Base-by-base conservation (phyloP, 2,888 invertebrate genomes). In the Hololepta plana region DNA sequence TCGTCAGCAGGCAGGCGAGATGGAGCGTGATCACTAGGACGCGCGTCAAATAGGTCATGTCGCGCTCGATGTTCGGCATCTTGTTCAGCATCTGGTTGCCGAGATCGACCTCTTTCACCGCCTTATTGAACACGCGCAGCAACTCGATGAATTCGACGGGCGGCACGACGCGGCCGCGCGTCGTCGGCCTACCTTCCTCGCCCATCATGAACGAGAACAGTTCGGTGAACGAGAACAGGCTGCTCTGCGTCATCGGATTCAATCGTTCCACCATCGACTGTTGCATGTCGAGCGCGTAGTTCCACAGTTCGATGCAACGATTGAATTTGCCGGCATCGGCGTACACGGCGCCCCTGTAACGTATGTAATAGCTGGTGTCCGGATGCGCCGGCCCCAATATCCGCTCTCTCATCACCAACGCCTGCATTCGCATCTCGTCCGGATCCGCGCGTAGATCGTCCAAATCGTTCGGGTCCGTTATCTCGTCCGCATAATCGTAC, bases 351-450 rank as follows among this genome's bases (percentile, higher is more conserved):
- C 48, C 44, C 23, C 45, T 32, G 57, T 87, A 91, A 10, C 93
- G 70, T 39, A 95, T 90, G 57, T 90, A 93, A 59, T 93, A 93
- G 44, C 87, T 85, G 22, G 93, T 93, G 56, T 93, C 91, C 1
- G 93, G 91, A 67, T 95, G 93, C 5, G 87, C 88, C 2, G 91
- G 90, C 2, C 72, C 62, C 34, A 93, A 59, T 40, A 93, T 91
- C 42, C 93, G 62, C 57, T 93, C 91, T 29, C 93, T 63, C 33
- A 93, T 85, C 32, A 93, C 73, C 27, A 95, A 55, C 1, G 81
- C 84, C 49, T 87, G 95, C 90, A 95, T 93, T 43, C 91, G 63
- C 82, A 95, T 88, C 38, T 81, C 85, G 49, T 96, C 95, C 0
- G 91, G 90, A 57, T 95, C 91, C 4, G 82, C 75, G 28, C 87